phyloP scores from a whole-genome alignment of 2,797 vertebrate species.

The Pangasius larnaudii region DNA sequence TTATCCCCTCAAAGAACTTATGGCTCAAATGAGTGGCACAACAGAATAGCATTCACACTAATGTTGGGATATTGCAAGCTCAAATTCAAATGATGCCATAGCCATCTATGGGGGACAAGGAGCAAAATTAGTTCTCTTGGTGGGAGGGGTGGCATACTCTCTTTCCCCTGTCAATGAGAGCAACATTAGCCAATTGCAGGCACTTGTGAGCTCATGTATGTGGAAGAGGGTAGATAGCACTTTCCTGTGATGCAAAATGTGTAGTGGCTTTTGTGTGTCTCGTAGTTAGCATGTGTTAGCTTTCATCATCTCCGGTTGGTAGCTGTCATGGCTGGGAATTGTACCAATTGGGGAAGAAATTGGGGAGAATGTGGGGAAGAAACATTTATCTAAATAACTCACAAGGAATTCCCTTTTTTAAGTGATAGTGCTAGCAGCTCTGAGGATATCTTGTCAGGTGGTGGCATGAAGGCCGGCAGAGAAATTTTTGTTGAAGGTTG shows the following conservation, averaged over 20 bases:
- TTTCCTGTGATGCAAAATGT: background rate
- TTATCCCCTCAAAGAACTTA: background rate
- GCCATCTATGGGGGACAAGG: background rate
- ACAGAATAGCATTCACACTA: background rate
- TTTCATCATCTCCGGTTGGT: background rate
- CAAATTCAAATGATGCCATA: background rate
- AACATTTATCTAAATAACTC: background rate
- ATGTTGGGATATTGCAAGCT: too few species aligned
- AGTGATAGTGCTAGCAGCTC: background rate
- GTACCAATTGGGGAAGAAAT: too few species aligned
- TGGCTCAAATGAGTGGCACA: too few species aligned
- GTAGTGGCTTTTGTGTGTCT: background rate
- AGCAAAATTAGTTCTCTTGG: background rate
- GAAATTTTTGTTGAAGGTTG: slow-evolving; percentile 9
- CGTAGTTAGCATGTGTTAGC: background rate
- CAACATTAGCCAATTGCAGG: background rate
- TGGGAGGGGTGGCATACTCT: too few species aligned
- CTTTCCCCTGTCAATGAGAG: background rate
- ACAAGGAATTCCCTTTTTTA: background rate
- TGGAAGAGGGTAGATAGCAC: background rate
- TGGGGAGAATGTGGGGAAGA: background rate
- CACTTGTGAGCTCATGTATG: background rate
- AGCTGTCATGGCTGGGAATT: background rate
- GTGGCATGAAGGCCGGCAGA: background rate
- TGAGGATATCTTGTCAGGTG: background rate